Evolutionary conservation across 2,113 vertebrate genomes (phyloP).

Genomic region (Corapipo altera): DNA sequence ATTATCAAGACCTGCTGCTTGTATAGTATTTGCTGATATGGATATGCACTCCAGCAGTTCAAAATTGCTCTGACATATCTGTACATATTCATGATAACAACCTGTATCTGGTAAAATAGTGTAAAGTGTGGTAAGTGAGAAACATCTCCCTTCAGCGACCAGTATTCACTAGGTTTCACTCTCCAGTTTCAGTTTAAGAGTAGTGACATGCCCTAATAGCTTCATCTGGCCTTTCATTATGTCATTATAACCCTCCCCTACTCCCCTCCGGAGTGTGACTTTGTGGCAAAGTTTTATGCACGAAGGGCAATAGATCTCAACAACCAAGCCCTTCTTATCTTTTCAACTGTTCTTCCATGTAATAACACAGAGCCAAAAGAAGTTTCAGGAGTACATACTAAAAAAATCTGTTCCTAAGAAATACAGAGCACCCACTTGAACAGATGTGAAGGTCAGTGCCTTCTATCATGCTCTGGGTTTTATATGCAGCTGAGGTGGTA

Average conservation of each 20-base stretch:
- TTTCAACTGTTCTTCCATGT: neutral
- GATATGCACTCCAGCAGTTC: neutral
- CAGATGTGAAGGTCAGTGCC: neutral
- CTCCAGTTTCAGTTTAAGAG: neutral
- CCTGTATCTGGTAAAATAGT: neutral
- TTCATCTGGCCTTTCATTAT: neutral
- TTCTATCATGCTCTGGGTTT: neutral
- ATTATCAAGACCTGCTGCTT: neutral
- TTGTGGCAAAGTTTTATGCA: neutral
- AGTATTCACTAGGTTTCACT: neutral
- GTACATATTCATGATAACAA: neutral
- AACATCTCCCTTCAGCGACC: neutral
- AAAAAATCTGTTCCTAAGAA: neutral
- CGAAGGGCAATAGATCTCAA: neutral
- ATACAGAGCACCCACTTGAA: neutral
- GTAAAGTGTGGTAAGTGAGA: neutral
- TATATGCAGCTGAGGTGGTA: neutral
- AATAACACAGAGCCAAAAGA: neutral
- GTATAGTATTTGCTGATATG: neutral
- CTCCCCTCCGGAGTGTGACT: neutral
- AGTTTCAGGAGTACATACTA: neutral
- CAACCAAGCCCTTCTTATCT: neutral
- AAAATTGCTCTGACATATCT: neutral
- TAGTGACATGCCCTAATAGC: neutral
- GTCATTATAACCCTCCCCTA: neutral